Percentiles rank a stretch among this genome's conserved stretches.
Conservation (phyloP, 2,113 vertebrate species). For the Cyprinodon brontotheroides region DNA sequence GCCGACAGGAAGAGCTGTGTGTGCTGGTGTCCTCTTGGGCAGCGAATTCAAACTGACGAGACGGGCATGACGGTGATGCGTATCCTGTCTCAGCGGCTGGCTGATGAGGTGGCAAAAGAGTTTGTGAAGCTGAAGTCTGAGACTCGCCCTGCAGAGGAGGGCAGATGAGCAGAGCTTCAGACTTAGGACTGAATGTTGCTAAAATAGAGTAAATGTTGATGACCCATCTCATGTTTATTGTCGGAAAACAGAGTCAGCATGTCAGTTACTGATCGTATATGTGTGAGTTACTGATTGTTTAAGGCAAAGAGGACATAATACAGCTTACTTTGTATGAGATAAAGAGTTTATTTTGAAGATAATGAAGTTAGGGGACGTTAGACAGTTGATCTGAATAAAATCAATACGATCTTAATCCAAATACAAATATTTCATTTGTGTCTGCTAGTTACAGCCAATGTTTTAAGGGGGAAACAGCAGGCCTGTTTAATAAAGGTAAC, state of each 20-base stretch:
- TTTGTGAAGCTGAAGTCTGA: slow-evolving; percentile 95
- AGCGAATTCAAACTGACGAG: slow-evolving; percentile 88
- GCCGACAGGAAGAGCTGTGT: slow-evolving; percentile 91
- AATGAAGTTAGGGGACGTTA: not conserved
- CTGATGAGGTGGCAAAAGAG: slow-evolving; percentile 95
- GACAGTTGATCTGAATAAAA: not conserved
- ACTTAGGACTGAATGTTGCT: not conserved
- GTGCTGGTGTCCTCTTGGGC: slow-evolving; percentile 93
- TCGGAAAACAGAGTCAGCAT: not conserved
- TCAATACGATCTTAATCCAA: not conserved
- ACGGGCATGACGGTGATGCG: slow-evolving; percentile 91
- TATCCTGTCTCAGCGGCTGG: slow-evolving; percentile 92
- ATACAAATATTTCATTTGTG: not conserved
- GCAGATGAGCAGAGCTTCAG: slow-evolving; percentile 78
- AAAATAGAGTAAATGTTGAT: not conserved
- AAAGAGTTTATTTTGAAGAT: not conserved
- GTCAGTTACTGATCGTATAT: not conserved
- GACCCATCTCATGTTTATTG: not conserved
- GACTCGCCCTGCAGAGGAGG: slow-evolving; percentile 89
- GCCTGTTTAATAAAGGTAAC: too few relatives aligned
- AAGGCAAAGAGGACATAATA: not conserved
- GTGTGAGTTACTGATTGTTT: not conserved
- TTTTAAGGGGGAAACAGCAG: too few relatives aligned
- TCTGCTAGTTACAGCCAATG: too few relatives aligned
- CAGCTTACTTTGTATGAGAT: not conserved